Evolutionary conservation across 2,888 invertebrate genomes (phyloP).

Genomic region (Timema cristinae): DNA sequence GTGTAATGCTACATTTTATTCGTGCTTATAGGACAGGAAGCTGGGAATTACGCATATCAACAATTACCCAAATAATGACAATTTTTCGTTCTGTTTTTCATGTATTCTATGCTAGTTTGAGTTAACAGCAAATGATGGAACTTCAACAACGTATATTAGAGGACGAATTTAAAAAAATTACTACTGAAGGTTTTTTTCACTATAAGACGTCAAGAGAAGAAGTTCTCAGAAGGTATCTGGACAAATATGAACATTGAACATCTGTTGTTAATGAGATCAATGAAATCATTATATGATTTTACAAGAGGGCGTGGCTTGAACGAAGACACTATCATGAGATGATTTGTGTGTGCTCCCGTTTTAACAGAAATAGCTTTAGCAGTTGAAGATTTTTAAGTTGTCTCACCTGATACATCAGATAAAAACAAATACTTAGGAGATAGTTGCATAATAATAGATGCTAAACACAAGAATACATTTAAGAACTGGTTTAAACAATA

Average conservation of each 20-base stretch:
- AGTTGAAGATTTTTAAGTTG: not conserved
- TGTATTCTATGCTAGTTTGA: not conserved
- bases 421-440: not conserved
- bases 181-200: not conserved
- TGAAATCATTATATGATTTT: not conserved
- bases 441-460: not conserved
- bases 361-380: not conserved
- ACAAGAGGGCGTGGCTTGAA: not conserved
- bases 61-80: not conserved
- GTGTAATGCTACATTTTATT: not conserved
- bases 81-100: not conserved
- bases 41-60: not conserved
- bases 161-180: not conserved
- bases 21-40: not conserved
- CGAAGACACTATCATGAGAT: not conserved
- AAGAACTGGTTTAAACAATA: not conserved
- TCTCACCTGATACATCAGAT: not conserved
- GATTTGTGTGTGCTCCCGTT: not conserved
- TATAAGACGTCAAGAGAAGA: not conserved
- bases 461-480: not conserved
- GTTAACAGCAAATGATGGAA: not conserved
- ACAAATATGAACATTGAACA: not conserved
- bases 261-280: not conserved
- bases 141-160: not conserved
- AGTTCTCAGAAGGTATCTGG: not conserved